A percentile compares a stretch with the other conserved stretches of the same genome.
Conservation (phyloP, 23 tunicate genomes). For the Aplidium turbinatum region DNA sequence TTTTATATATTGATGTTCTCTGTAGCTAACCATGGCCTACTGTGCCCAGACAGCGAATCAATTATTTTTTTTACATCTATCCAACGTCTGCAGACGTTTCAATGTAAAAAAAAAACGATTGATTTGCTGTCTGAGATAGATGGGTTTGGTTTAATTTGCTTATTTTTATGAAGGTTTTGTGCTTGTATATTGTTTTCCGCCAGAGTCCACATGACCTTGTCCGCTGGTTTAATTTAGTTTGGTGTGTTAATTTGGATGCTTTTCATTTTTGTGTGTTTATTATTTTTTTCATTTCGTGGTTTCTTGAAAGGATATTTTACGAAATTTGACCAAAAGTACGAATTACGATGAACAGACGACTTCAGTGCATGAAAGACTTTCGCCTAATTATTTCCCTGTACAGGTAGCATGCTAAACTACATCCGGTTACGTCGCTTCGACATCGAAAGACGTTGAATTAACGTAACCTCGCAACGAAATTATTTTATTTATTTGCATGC, state of each 20-base stretch:
- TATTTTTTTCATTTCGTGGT: slow-evolving; percentile 14
- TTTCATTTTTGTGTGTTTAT: neutral
- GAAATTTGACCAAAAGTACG: slow-evolving; percentile 60
- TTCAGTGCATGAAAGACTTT: slow-evolving; percentile 23
- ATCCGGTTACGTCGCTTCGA: slow-evolving; percentile 35
- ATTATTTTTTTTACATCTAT: too few relatives aligned
- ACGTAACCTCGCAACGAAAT: neutral
- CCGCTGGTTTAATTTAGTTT: neutral
- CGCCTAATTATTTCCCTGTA: slow-evolving; percentile 41
- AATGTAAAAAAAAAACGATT: too few relatives aligned
- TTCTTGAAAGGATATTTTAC: slow-evolving; percentile 75
- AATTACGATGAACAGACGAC: slow-evolving; percentile 8
- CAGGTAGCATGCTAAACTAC: slow-evolving; percentile 60
- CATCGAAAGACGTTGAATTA: slow-evolving; percentile 38
- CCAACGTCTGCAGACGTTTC: too few relatives aligned
- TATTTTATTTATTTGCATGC: neutral
- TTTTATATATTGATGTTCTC: too few relatives aligned
- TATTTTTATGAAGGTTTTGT: too few relatives aligned
- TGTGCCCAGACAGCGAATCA: too few relatives aligned
- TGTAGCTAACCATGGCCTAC: too few relatives aligned
- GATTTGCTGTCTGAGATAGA: too few relatives aligned
- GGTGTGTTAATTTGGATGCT: neutral
- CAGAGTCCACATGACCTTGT: neutral
- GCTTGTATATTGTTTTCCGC: neutral
- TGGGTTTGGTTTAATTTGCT: too few relatives aligned